Evolutionary conservation across 2,797 vertebrate genomes (phyloP).

Genomic region (Toxotes lorentzi): DNA sequence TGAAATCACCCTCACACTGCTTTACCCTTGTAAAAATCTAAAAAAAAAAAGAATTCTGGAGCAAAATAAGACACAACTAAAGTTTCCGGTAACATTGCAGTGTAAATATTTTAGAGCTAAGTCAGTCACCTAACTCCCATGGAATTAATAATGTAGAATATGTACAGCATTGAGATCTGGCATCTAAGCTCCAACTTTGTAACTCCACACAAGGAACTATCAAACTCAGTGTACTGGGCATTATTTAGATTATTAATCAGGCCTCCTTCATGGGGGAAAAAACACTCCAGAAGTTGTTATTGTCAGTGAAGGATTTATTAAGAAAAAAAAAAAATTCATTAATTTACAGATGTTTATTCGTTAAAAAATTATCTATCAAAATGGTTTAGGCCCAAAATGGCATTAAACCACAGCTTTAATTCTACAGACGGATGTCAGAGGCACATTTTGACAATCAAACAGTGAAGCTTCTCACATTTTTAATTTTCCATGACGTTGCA

Average conservation of each 20-base stretch:
- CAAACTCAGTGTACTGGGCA: background rate
- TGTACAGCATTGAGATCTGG: background rate
- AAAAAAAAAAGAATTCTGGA: too few relatives aligned
- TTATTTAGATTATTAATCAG: background rate
- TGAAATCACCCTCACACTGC: too few relatives aligned
- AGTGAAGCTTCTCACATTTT: background rate
- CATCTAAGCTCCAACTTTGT: too few relatives aligned
- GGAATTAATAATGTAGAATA: background rate
- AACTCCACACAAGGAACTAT: too few relatives aligned
- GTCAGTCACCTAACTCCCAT: too few relatives aligned
- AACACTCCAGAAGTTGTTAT: background rate
- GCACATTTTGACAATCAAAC: conserved; percentile 39
- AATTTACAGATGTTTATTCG: conserved; percentile 38
- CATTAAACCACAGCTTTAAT: conserved; percentile 10
- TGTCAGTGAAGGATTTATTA: conserved; percentile 49
- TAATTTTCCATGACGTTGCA: background rate
- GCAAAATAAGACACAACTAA: too few relatives aligned
- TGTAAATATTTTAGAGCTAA: too few relatives aligned
- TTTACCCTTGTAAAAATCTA: too few relatives aligned
- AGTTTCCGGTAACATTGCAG: too few relatives aligned
- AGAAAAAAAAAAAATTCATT: conserved; percentile 15
- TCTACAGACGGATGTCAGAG: conserved; percentile 31
- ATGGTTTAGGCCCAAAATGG: background rate
- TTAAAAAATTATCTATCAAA: conserved; percentile 49
- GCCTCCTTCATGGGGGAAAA: background rate